A percentile compares a stretch with the other conserved stretches of the same genome.
Conservation (phyloP, 1,140 invertebrate species). For the Drosophila sp. region DNA sequence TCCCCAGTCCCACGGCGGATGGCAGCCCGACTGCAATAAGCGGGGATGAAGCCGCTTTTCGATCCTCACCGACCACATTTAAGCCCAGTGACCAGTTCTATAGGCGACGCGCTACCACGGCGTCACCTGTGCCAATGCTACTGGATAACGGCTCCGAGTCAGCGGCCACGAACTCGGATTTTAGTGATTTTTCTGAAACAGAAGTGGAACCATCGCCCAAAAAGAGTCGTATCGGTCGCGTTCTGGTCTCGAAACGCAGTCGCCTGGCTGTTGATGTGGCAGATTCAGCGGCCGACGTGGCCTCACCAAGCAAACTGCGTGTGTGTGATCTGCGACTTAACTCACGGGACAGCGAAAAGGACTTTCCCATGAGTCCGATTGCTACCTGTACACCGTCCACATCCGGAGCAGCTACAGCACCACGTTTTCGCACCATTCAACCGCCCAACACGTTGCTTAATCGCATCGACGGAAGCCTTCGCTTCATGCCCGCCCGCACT, state of each 20-base stretch:
- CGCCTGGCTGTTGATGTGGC: constrained; percentile 61
- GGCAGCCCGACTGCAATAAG: constrained; percentile 42
- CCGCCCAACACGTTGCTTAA: constrained; percentile 72
- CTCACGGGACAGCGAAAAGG: constrained; percentile 86
- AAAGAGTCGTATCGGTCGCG: constrained; percentile 86
- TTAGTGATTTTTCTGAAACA: constrained; percentile 86
- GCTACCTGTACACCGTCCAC: constrained; percentile 56
- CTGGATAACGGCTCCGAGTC: constrained; percentile 86
- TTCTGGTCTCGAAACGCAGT: constrained; percentile 73
- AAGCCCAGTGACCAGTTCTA: constrained; percentile 82
- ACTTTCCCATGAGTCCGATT: constrained; percentile 79
- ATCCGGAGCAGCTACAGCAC: constrained; percentile 33
- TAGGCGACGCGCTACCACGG: constrained; percentile 74
- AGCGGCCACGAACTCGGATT: constrained; percentile 84
- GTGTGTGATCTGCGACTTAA: constrained; percentile 87
- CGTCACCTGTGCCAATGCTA: constrained; percentile 85
- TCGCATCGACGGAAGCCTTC: constrained; percentile 68
- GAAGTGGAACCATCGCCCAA: constrained; percentile 90
- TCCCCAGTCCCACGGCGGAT: constrained; percentile 64
- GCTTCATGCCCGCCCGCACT: constrained; percentile 64
- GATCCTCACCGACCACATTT: constrained; percentile 78
- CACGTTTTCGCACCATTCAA: constrained; percentile 72
- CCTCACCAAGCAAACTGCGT: constrained; percentile 87
- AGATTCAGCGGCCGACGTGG: constrained; percentile 85
- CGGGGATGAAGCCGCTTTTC: constrained; percentile 70